phyloP scores from a whole-genome alignment of 1,140 invertebrate genomes.

The Eufriesea mexicana region DNA sequence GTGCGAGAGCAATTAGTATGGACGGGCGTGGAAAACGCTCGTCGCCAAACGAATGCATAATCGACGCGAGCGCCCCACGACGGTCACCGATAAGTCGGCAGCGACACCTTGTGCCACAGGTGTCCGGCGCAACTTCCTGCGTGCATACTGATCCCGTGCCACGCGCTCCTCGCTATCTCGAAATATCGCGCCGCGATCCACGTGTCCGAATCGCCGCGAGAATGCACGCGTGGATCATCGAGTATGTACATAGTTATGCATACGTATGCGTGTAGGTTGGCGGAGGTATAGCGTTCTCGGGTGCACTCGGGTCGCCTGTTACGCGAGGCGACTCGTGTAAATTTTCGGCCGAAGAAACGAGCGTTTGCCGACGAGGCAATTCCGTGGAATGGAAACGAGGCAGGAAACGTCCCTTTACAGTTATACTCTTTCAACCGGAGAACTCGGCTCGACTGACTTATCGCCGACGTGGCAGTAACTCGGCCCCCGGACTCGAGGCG shows the following conservation, averaged over 20 bases:
- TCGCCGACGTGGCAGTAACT: slow-evolving; percentile 20
- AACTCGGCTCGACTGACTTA: slow-evolving; percentile 8
- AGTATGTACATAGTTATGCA: too few species aligned
- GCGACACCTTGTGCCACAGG: not conserved
- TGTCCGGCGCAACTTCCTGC: not conserved
- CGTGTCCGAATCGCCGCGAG: not conserved
- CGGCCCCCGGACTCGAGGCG: not conserved
- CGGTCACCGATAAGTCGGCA: not conserved
- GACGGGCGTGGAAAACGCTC: not conserved
- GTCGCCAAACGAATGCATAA: slow-evolving; percentile 20
- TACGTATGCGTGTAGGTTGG: not conserved
- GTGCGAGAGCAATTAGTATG: slow-evolving; percentile 5
- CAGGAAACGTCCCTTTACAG: slow-evolving; percentile 24
- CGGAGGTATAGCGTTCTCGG: not conserved
- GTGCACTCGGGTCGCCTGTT: slow-evolving; percentile 36
- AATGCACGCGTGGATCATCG: not conserved
- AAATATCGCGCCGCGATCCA: not conserved
- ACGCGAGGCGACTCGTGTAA: not conserved
- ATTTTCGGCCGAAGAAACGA: not conserved
- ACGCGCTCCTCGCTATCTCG: not conserved
- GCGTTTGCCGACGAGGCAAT: not conserved
- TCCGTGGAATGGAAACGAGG: not conserved
- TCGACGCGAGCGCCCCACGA: not conserved
- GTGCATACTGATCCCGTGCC: slow-evolving; percentile 19
- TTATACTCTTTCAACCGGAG: not conserved